These are phyloP conservation scores for Drosophila elegans DNA, from an alignment of 1,140 invertebrate genomes.

Conservation along the genomic window DNA sequence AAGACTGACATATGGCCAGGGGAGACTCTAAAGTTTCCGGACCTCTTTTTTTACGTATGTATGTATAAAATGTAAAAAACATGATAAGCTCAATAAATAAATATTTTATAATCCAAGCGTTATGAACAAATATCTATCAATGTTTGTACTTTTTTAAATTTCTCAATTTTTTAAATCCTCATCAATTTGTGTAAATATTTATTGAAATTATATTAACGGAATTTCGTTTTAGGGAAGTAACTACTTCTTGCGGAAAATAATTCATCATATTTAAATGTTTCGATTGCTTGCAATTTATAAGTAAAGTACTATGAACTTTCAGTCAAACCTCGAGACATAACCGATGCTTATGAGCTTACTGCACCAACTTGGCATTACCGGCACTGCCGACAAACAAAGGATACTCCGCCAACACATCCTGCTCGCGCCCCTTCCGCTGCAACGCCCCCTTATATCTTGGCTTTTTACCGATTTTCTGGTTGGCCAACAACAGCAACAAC, in stretches of 20 bases:
- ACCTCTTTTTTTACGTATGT: neutral
- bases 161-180: too few relatives aligned
- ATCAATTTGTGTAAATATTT: too few relatives aligned
- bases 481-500: constrained; percentile 55
- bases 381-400: constrained; percentile 62
- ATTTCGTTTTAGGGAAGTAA: too few relatives aligned
- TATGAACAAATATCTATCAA: too few relatives aligned
- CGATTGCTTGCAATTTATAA: neutral
- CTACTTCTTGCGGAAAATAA: too few relatives aligned
- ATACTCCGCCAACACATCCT: constrained; percentile 40
- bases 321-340: constrained; percentile 31
- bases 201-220: too few relatives aligned
- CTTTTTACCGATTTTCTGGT: constrained; percentile 62
- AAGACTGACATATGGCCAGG: constrained; percentile 3
- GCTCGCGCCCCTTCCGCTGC: neutral
- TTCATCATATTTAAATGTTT: neutral
- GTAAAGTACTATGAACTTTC: neutral
- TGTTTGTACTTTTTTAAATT: too few relatives aligned
- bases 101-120: neutral
- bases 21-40: neutral
- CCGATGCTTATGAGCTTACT: constrained; percentile 32
- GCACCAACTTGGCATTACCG: constrained; percentile 50
- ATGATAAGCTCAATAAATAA: neutral
- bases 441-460: constrained; percentile 42
- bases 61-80: neutral